Base-by-base conservation (phyloP, 2,113 vertebrate species). In the Thamnaconus septentrionalis region DNA sequence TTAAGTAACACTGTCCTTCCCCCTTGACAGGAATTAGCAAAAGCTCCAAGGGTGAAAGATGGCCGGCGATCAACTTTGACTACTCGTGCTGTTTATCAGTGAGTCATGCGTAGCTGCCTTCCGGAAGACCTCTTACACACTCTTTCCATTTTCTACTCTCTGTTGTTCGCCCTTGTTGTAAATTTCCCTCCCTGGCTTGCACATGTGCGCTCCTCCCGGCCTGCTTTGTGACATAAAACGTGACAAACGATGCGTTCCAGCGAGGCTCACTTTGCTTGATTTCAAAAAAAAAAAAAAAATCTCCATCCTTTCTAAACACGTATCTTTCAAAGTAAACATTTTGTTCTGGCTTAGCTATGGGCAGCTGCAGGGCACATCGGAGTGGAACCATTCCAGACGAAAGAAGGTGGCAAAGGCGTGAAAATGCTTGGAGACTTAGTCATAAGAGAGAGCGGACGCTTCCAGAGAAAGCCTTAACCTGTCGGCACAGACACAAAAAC, bases 401-500 rank as follows among this genome's bases (percentile, higher is more conserved):
- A 53, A 44, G 65, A 53, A 47, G 65, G 55, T 47, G 59, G 62
- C 50, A 53, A 40, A 10, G 57, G 56, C 54, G 12, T 59, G 52
- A 61, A 31, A 63, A 67, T 40, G 8, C 57, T 71, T 57, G 9
- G 53, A 61, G 56, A 61, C 56, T 80, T 66, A 75, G 67, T 83
- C 75, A 76, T 6, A 6, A 5, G n/a, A 7, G 54, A 10, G 53
- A 41, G 7, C 51, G 12, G 18, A 48, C 8, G n/a, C 56, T 71
- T 75, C 60, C 39, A 45, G 69, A 71, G 39, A 74, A 71, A n/a
- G 59, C 66, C 44, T 59, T 61, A 61, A 72, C 70, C 61, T 75
- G 70, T 61, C 59, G 54, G 54, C 10, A 8, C 6, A 31, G 18
- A 31, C 18, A 31, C 18, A 31, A 31, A 31, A 31, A 31, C 18